Evolutionary conservation across 2,888 invertebrate species (phyloP), one percentile per base, ranked within the genome.

Genomic region (Xylophagus ater): DNA sequence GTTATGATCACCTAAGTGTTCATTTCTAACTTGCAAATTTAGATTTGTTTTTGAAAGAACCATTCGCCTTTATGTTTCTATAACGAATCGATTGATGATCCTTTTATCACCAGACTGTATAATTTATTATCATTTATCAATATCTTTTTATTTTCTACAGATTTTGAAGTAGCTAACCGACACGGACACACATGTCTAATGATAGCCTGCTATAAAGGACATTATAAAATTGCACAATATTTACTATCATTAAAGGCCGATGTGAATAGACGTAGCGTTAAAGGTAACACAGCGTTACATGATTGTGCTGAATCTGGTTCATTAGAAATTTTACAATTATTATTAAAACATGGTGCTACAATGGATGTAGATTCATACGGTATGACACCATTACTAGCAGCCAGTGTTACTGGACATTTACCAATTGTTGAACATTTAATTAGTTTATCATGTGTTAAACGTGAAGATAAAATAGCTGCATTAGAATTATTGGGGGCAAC

Each of bases 131-230:
- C n/a, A n/a, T n/a, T n/a, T n/a, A n/a, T n/a, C n/a, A 32, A 37
- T 15, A 31, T 23, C 41, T 39, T 14, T 26, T 40, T 45, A 23
- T 34, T 34, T 17, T 28, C 68, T 68, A 3, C 74, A 74, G 92
- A 96, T 66, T 85, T 96, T 60, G 94, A 96, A 70, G 82, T 93
- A 58, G 89, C 93, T 15, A 97, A 97, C 62, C 75, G 89, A 46
- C 89, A 90, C 61, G 90, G 89, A 1, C 96, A 97, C 68, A 96
- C 96, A 10, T 94, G 94, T 58, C 72, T 97, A 21, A 97, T 97
- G 96, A 97, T 97, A 45, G 89, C 94, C 32, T 94, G 93, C 66
- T 96, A 90, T 68, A 92, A 93, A 63, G 89, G 92, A 38, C 93
- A 96, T 67, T 78, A 81, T 49, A 75, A 78, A 56, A 93, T 96